Base-by-base conservation (phyloP, 2,113 vertebrate species). In the Podarcis cretensis region DNA sequence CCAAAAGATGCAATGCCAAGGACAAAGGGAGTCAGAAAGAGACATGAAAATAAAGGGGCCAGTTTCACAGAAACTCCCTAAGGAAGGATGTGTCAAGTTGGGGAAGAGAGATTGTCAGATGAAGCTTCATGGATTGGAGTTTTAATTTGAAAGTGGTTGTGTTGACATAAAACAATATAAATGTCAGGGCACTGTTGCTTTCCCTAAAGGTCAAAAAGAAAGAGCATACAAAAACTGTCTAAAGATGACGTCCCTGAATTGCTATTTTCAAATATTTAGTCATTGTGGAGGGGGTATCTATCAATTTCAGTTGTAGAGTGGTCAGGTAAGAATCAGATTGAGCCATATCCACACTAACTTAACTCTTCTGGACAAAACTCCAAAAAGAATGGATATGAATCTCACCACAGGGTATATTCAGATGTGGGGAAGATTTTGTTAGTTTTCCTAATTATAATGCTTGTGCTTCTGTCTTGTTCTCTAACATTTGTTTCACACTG, bases 81-180 rank as follows among this genome's bases (percentile, higher is more conserved):
- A n/a, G 81, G 1, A 3, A 78, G 83, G 32, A 83, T 76, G 16
- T 20, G 20, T 9, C 2, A 18, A 25, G 35, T 27, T 5, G 14
- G 65, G 37, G 35, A 2, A 16, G 68, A 35, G 9, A n/a, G 30
- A 32, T 75, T n/a, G 63, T 92, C 89, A 43, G 80, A 91, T 35
- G 86, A 35, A 83, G 16, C 87, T 86, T 91, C 75, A 21, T 48
- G 66, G n/a, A 84, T 74, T 30, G 0, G 83, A 93, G 54, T 89
- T 96, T 91, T 93, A 95, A 94, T 93, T 93, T 91, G 92, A 92
- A 91, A 91, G 27, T 75, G 84, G 93, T 92, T 93, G 80, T 27
- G 85, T 37, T 85, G 88, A 93, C 89, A 95, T 84, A 88, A 94
- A 92, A 76, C 89, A 91, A 1, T 81, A 77, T 59, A 96, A 94